Percentiles rank a stretch among this genome's conserved stretches.
Conservation (phyloP, 1,140 invertebrate species). For the Anthonomus grandis region DNA sequence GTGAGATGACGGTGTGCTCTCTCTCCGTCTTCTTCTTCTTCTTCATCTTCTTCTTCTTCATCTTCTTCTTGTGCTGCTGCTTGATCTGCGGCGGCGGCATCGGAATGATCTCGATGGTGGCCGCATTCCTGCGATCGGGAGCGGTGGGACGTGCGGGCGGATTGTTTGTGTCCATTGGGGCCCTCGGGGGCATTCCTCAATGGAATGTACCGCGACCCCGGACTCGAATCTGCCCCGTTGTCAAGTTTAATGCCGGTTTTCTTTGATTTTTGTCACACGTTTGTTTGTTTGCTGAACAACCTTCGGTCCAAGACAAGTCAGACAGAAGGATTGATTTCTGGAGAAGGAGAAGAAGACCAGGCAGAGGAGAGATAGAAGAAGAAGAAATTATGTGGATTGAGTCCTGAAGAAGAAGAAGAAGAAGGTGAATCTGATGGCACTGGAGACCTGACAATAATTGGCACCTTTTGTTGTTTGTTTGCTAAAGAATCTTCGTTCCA, state of each 20-base stretch:
- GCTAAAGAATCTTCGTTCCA: too few relatives aligned
- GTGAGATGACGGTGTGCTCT: background rate
- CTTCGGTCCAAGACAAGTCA: too few relatives aligned
- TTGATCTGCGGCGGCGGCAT: conserved; percentile 2
- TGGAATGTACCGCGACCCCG: conserved; percentile 39
- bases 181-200: conserved; percentile 42
- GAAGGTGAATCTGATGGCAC: too few relatives aligned
- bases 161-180: conserved; percentile 41
- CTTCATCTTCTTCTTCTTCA: background rate
- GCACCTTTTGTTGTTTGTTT: too few relatives aligned
- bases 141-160: conserved; percentile 33
- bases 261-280: background rate
- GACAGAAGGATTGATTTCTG: too few relatives aligned
- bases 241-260: background rate
- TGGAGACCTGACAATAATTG: too few relatives aligned
- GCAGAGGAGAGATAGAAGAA: too few relatives aligned
- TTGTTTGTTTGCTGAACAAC: too few relatives aligned
- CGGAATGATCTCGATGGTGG: conserved; percentile 27
- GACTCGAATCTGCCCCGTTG: too few relatives aligned
- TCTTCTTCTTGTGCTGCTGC: background rate
- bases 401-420: too few relatives aligned
- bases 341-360: too few relatives aligned
- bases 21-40: background rate
- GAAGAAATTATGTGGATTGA: too few relatives aligned
- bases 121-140: conserved; percentile 24